Conservation (phyloP, 2,113 vertebrate genomes). For the Hemicordylus capensis region DNA sequence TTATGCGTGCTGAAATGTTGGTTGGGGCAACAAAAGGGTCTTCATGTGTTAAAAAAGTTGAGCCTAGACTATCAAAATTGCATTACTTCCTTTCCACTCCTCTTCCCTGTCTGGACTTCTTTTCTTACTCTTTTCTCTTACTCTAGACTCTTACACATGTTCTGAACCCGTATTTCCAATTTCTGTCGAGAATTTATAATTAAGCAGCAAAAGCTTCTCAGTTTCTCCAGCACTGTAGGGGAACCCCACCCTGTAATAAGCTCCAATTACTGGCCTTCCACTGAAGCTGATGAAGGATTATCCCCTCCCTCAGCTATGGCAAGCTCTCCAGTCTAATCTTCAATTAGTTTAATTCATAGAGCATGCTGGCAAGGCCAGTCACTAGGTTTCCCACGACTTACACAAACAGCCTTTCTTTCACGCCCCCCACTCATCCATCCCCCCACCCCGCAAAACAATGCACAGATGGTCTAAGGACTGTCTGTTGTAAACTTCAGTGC, state of each 20-base stretch:
- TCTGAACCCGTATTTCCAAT: constrained; percentile 38
- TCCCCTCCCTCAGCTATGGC: constrained; percentile 79
- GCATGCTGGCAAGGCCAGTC: constrained; percentile 75
- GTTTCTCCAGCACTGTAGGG: constrained; percentile 81
- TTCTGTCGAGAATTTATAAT: constrained; percentile 80
- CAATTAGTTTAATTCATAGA: constrained; percentile 87
- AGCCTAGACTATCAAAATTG: constrained; percentile 66
- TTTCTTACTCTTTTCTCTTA: constrained; percentile 64
- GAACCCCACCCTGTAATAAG: constrained; percentile 82
- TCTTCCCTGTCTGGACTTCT: constrained; percentile 55
- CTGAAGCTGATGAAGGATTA: constrained; percentile 89
- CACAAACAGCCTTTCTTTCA: constrained; percentile 78
- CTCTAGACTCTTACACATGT: background rate
- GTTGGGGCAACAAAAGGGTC: constrained; percentile 63
- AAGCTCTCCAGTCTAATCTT: constrained; percentile 83
- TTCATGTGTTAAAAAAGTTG: constrained; percentile 63
- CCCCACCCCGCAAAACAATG: constrained; percentile 46
- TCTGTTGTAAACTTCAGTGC: constrained; percentile 76
- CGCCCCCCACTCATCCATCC: constrained; percentile 52
- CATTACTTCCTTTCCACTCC: constrained; percentile 63
- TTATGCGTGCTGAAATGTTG: constrained; percentile 70
- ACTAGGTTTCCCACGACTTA: constrained; percentile 84
- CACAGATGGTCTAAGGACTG: constrained; percentile 78
- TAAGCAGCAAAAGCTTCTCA: constrained; percentile 83
- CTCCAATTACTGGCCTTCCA: constrained; percentile 83